Conservation (phyloP, 2,113 vertebrate species). For the Ctenodactylus gundi region DNA sequence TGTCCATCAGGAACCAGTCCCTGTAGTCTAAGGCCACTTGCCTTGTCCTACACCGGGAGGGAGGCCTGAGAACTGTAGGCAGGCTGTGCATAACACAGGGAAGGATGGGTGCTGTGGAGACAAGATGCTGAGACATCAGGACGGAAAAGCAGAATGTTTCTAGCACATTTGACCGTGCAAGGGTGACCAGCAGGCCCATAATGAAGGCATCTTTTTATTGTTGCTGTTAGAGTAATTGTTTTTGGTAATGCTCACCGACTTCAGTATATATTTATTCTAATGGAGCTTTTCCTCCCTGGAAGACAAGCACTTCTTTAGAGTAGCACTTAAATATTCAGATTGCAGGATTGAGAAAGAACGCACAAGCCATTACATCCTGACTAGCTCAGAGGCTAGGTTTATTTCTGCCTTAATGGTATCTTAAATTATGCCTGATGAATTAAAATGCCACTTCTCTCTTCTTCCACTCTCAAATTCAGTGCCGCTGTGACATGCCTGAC, state of each 20-base stretch:
- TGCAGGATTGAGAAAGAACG: constrained; percentile 41
- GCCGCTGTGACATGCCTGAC: not conserved
- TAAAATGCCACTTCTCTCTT: not conserved
- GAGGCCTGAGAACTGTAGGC: not conserved
- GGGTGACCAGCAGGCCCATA: not conserved
- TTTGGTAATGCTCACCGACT: constrained; percentile 8
- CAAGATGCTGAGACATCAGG: not conserved
- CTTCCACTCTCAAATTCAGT: not conserved
- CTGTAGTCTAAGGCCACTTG: not conserved
- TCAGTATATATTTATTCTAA: constrained; percentile 27
- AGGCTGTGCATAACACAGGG: not conserved
- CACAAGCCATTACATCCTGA: constrained; percentile 31
- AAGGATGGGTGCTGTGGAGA: not conserved
- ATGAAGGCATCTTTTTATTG: constrained; percentile 27
- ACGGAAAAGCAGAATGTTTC: not conserved
- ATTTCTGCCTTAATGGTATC: constrained; percentile 42
- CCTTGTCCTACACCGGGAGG: not conserved
- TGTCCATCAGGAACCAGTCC: not conserved
- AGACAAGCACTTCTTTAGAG: constrained; percentile 46
- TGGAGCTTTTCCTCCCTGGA: constrained; percentile 27
- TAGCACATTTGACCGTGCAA: not conserved
- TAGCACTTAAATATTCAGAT: constrained; percentile 58
- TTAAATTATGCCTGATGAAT: constrained; percentile 20
- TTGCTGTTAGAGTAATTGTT: constrained; percentile 20
- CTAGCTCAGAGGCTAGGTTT: not conserved